Percentiles rank a stretch among this genome's conserved stretches.
Evolutionary conservation across 2,888 invertebrate genomes (phyloP).

Genomic region (Cephus pygmeus): DNA sequence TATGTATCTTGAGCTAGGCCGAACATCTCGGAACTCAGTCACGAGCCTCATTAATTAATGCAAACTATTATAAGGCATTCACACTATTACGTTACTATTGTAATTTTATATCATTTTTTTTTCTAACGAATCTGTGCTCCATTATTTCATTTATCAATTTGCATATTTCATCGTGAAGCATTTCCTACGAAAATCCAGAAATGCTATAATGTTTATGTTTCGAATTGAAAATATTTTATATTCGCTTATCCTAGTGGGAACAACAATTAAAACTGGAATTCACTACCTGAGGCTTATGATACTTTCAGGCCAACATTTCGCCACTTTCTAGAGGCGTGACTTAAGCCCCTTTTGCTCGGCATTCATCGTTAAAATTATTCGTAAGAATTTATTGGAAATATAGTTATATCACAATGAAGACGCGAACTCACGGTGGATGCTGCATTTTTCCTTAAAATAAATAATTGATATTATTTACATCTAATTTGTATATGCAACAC

Average conservation of each 20-base stretch:
- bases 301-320: no score
- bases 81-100: neutral
- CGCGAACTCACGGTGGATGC: constrained; percentile 23
- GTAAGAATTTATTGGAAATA: constrained; percentile 13
- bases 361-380: constrained; percentile 25
- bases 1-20: constrained; percentile 37
- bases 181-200: no score
- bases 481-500: no score
- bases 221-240: neutral
- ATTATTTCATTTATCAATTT: no score
- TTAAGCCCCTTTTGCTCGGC: constrained; percentile 38
- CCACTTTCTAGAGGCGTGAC: constrained; percentile 26
- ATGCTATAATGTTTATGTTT: no score
- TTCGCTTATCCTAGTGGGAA: neutral
- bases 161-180: no score
- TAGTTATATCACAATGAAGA: constrained; percentile 24
- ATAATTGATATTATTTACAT: neutral
- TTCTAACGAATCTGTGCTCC: no score
- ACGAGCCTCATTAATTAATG: neutral
- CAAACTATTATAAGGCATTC: no score
- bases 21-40: constrained; percentile 33
- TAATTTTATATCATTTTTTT: neutral
- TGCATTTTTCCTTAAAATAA: constrained; percentile 3
- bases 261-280: neutral
- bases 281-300: no score